Evolutionary conservation across 2,888 invertebrate genomes (phyloP), one percentile per base, ranked within the genome.

Genomic region (Creontiades dilutus): DNA sequence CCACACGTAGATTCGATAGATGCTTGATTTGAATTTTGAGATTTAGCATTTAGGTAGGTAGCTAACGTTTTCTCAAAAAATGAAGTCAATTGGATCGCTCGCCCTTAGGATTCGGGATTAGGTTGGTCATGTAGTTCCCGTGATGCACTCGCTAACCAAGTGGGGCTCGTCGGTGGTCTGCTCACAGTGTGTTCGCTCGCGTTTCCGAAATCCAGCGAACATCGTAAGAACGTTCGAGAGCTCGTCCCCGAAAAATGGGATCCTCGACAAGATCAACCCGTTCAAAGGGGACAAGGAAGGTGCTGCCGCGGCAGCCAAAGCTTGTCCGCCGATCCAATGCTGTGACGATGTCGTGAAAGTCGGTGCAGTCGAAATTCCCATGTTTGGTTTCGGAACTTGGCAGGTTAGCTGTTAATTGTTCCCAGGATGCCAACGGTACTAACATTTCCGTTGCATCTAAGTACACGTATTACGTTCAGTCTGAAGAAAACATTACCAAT

Each of bases 331-430:
- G 7, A 48, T 86, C 86, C n/a, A 86, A 19, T 75, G 23, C 16
- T 86, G 86, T 76, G 86, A 86, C 68, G 86, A 86, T 16, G 52
- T 52, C 48, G 75, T 86, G 27, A 46, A 68, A 37, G 86, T 86
- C 16, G 86, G 86, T 16, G 46, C 68, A n/a, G 47, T 75, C 4
- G 75, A 86, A 47, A 86, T 86, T 37, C 86, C 86, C 2, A 86
- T 86, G 86, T 86, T 68, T 28, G 86, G 86, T 19, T 75, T 47
- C 48, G 86, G 86, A 23, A 86, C 86, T 19, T 86, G 86, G 86
- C 86, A 86, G 86, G 86, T 86, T n/a, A 19, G 68, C 57, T 68
- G 68, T 19, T 68, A 2, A 52, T 37, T 4, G 3, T 7, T 7
- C 37, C 37, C 7, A 4, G 37, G 2, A 37, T 37, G 3, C 7